These are phyloP conservation scores for Dinomys branickii DNA, from an alignment of 2,113 vertebrate genomes.

Conservation along the genomic window DNA sequence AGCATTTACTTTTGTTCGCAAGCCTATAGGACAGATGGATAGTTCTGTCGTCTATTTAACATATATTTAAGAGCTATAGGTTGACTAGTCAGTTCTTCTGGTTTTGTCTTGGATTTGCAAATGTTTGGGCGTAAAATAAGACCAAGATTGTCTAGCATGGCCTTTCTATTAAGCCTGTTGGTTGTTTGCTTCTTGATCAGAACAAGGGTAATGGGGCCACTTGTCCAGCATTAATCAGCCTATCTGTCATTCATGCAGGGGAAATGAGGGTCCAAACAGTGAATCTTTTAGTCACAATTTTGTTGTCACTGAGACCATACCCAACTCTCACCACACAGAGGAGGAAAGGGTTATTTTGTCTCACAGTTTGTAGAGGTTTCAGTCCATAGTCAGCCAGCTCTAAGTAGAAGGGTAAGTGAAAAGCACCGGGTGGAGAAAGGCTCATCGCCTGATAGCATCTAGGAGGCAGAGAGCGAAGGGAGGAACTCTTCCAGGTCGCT, in stretches of 20 bases:
- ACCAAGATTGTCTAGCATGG: not conserved
- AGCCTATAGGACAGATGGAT: not conserved
- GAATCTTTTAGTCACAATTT: not conserved
- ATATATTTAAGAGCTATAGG: not conserved
- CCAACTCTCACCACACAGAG: not conserved
- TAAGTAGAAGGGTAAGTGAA: not conserved
- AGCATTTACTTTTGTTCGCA: not conserved
- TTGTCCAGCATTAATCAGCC: not conserved
- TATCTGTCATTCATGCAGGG: not conserved
- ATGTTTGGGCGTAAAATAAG: not conserved
- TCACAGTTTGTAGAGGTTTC: not conserved
- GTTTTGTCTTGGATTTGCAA: not conserved
- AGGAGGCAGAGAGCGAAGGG: not conserved
- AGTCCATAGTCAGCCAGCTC: not conserved
- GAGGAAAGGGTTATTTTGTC: not conserved
- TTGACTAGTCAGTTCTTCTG: not conserved
- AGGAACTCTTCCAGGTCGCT: not conserved
- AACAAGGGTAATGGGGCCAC: not conserved
- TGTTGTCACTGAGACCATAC: not conserved
- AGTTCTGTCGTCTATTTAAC: not conserved
- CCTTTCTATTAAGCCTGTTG: not conserved
- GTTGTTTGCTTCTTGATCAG: not conserved
- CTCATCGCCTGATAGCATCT: not conserved
- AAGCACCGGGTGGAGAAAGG: not conserved
- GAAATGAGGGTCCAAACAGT: not conserved